Conservation (phyloP, 2,797 vertebrate species). For the Menidia menidia region DNA sequence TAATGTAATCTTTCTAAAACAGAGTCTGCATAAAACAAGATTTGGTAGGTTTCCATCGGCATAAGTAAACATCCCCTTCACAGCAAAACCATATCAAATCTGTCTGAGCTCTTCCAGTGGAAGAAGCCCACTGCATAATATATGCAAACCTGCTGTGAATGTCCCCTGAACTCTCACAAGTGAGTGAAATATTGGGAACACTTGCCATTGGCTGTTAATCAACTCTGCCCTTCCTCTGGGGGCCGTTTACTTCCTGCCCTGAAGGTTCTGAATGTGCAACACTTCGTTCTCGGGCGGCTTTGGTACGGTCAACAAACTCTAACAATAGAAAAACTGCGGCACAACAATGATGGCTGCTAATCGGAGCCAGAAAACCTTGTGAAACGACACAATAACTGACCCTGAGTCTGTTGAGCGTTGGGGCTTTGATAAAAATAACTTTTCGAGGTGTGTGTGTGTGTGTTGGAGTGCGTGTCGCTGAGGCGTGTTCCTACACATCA, state of each 20-base stretch:
- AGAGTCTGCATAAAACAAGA: constrained; percentile 56
- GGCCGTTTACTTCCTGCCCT: constrained; percentile 44
- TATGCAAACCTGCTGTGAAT: constrained; percentile 22
- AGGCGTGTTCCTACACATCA: constrained; percentile 38
- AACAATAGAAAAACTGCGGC: constrained; percentile 49
- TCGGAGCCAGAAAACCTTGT: constrained; percentile 49
- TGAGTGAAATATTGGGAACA: constrained; percentile 37
- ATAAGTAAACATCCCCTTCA: constrained; percentile 58
- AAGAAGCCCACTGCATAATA: constrained; percentile 29
- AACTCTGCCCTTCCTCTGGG: constrained; percentile 32
- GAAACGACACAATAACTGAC: constrained; percentile 64
- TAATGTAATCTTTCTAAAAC: constrained; percentile 62
- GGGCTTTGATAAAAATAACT: constrained; percentile 14
- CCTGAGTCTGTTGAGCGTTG: constrained; percentile 17
- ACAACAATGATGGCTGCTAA: constrained; percentile 55
- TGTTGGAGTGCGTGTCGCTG: constrained; percentile 4
- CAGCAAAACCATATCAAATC: constrained; percentile 49
- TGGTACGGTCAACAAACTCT: constrained; percentile 25
- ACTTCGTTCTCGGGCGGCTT: constrained; percentile 12
- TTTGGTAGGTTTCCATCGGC: constrained; percentile 48
- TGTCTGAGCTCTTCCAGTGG: constrained; percentile 22
- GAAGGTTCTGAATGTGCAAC: constrained; percentile 3
- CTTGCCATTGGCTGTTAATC: constrained; percentile 37
- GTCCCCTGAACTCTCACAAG: constrained; percentile 44
- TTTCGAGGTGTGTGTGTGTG: background rate